A percentile compares a stretch with the other conserved stretches of the same genome.
phyloP scores from a whole-genome alignment of 1,140 invertebrate species.

The Bombyx mandarina region DNA sequence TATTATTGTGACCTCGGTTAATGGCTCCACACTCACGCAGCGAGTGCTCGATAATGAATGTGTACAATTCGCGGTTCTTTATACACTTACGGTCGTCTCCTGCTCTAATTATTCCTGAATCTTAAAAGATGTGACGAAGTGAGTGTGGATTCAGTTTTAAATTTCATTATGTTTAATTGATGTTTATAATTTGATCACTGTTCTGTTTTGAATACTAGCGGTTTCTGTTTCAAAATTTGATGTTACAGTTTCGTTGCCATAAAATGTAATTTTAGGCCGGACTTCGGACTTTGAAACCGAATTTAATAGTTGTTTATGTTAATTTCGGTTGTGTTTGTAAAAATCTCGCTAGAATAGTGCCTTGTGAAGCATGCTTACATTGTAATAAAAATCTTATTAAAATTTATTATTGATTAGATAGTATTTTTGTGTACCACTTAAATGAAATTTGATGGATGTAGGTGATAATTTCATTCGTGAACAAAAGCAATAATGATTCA shows the following conservation, averaged over 20 bases:
- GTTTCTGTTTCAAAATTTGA: slow-evolving; percentile 32
- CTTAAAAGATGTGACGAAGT: slow-evolving; percentile 9
- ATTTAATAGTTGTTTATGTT: slow-evolving; percentile 56
- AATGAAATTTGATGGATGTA: slow-evolving; percentile 35
- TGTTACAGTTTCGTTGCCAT: slow-evolving; percentile 48
- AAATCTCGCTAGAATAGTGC: slow-evolving; percentile 68
- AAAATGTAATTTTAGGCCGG: slow-evolving; percentile 60
- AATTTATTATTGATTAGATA: slow-evolving; percentile 32
- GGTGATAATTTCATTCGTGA: slow-evolving; percentile 30
- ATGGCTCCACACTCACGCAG: background rate
- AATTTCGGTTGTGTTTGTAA: slow-evolving; percentile 39
- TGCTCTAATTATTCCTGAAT: slow-evolving; percentile 25
- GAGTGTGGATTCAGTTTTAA: too few relatives aligned
- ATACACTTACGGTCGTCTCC: slow-evolving; percentile 17
- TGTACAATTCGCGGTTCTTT: slow-evolving; percentile 8
- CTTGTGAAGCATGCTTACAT: slow-evolving; percentile 66
- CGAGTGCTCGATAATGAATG: background rate
- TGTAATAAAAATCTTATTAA: slow-evolving; percentile 38
- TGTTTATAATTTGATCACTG: background rate
- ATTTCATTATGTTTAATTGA: too few relatives aligned
- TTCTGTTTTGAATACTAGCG: slow-evolving; percentile 20
- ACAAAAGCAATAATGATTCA: slow-evolving; percentile 59
- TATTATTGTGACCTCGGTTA: slow-evolving; percentile 7
- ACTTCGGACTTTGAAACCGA: slow-evolving; percentile 59
- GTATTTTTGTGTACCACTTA: slow-evolving; percentile 58